Base-by-base conservation (phyloP, 2,113 vertebrate species). In the Rhizomys pruinosus region DNA sequence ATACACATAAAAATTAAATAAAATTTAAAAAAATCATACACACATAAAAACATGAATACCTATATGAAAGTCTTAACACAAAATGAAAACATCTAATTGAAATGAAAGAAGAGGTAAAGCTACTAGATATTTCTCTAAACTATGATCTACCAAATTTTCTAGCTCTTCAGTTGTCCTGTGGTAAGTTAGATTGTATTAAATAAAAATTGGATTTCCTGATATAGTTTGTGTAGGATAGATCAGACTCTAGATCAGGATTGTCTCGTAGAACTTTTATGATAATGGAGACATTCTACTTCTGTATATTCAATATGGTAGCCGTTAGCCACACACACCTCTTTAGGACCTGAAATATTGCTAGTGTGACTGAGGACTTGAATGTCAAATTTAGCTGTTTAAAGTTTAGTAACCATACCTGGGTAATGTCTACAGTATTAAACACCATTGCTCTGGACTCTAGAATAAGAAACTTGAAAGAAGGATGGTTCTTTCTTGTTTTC, bases 1-100 rank as follows among this genome's bases (percentile, higher is more conserved):
- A n/a, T n/a, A n/a, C n/a, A n/a, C n/a, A n/a, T n/a, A n/a, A n/a
- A n/a, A n/a, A n/a, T n/a, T n/a, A n/a, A n/a, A n/a, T n/a, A n/a
- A n/a, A n/a, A n/a, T n/a, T n/a, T n/a, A n/a, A n/a, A 84, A 66
- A 66, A 77, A 85, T 93, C 32, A 42, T 29, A n/a, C 73, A 80
- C 19, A 59, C 37, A 7, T 79, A 29, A 39, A 52, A 72, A 22
- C 8, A 16, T 64, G 72, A 52, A 77, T 29, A 19, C 9, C 2
- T 47, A 16, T 42, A 68, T 39, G n/a, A 74, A 25, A 92, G 37
- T n/a, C 3, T 0, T 27, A 84, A 74, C 34, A 84, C 81, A 71
- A 23, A 87, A 94, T 72, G 20, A 92, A 81, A 80, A 4, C 4
- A 66, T 44, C 68, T 68, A 37, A 80, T 32, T 52, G 66, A 94